phyloP scores from a whole-genome alignment of 2,113 vertebrate genomes.

The Lepus timidus region DNA sequence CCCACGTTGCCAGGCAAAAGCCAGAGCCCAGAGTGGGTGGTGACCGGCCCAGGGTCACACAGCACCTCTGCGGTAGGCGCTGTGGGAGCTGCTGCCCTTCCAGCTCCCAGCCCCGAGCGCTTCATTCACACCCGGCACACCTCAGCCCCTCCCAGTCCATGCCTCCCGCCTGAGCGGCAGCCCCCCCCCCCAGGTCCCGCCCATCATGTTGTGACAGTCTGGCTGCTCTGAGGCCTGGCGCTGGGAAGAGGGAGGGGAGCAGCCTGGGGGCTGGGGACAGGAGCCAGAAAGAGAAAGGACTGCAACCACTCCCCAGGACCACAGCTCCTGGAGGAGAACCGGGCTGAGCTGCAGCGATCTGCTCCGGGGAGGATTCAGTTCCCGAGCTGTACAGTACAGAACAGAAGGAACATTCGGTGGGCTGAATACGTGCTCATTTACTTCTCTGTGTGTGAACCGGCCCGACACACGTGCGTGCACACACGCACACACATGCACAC shows the following conservation, averaged over 20 bases:
- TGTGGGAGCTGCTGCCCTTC: background rate
- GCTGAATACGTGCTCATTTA: constrained; percentile 80
- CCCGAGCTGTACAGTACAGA: constrained; percentile 70
- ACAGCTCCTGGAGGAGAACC: constrained; percentile 77
- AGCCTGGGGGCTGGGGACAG: constrained; percentile 19
- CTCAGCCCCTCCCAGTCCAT: background rate
- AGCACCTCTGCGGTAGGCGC: background rate
- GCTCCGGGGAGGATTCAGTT: constrained; percentile 81
- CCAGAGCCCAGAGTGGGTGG: background rate
- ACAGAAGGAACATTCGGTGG: constrained; percentile 81
- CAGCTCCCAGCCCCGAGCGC: background rate
- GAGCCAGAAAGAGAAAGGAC: constrained; percentile 63
- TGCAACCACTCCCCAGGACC: constrained; percentile 63
- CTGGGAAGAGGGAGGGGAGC: constrained; percentile 9
- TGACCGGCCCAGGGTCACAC: background rate
- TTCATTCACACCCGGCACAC: background rate
- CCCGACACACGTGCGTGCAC: background rate
- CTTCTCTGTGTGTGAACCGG: constrained; percentile 81
- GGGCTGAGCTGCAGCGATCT: constrained; percentile 71
- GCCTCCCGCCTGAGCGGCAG: background rate
- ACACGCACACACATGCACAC: accelerated
- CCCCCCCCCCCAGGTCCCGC: background rate
- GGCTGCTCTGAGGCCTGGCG: background rate
- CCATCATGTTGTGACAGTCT: background rate
- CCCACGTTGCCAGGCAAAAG: background rate